Base-by-base conservation (phyloP, 2,113 vertebrate genomes). In the Enhydra lutris region DNA sequence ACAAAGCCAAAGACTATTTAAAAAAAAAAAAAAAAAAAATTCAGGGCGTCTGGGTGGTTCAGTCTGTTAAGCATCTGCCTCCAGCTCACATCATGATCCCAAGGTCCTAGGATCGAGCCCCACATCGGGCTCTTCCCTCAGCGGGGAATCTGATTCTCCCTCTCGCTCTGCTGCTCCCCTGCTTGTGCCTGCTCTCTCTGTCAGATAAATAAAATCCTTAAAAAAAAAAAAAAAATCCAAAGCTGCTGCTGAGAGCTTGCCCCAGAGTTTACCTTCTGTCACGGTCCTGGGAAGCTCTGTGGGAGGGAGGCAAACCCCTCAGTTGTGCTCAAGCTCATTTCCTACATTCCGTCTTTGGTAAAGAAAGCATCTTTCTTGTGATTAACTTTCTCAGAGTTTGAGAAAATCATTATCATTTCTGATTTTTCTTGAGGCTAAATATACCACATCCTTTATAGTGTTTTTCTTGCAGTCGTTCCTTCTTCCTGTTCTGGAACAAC, bases 381-480 rank as follows among this genome's bases (percentile, higher is more conserved):
- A 15, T 36, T 76, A n/a, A 26, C 84, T 61, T 84, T 63, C 73
- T 45, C 14, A 1, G 7, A 55, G 12, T 74, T 29, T 69, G 91
- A 50, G 92, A 85, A 96, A 86, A n/a, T 15, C 31, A 2, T 6
- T 31, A 24, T 59, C 50, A 12, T 0, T 78, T 89, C 26, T 10
- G 42, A 2, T 21, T 86, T 81, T 63, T 45, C 83, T 73, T 63
- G 34, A 23, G 36, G 67, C 36, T 45, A 36, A 61, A 47, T 59
- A 55, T 6, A 4, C 10, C 29, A 1, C 0, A 9, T 36, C 18
- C 36, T 88, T 45, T 26, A 34, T 9, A 0, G 1, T 29, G 11
- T 39, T 45, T 55, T 73, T 11, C 87, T 88, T 45, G 20, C 3
- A 8, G 0, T 55, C 42, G 14, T 45, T 24, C 47, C 73, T 65